phyloP scores from a whole-genome alignment of 1,140 invertebrate genomes.

The Elysia chlorotica region DNA sequence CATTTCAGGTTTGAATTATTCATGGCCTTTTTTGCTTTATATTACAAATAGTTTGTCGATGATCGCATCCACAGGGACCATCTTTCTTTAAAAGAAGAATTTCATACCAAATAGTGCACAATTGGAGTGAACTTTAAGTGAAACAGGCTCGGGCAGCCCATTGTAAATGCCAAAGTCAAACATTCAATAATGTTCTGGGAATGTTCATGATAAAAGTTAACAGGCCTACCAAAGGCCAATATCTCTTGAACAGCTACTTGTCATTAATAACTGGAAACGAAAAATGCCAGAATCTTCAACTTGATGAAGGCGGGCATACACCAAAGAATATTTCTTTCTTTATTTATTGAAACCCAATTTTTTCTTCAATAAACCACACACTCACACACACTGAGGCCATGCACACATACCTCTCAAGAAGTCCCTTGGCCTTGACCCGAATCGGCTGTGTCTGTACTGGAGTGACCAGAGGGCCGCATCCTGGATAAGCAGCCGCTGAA shows the following conservation, averaged over 20 bases:
- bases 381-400: neutral
- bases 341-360: no score
- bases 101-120: no score
- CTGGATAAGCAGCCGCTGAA: slow-evolving; percentile 37
- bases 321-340: neutral
- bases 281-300: neutral
- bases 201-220: no score
- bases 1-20: no score
- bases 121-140: no score
- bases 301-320: neutral
- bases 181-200: no score
- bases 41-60: no score
- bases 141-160: no score
- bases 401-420: slow-evolving; percentile 57
- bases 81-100: no score
- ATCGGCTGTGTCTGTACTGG: slow-evolving; percentile 60
- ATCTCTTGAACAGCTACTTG: neutral
- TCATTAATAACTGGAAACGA: neutral
- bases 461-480: slow-evolving; percentile 40
- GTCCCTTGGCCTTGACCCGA: slow-evolving; percentile 70
- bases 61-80: no score
- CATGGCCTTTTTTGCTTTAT: no score
- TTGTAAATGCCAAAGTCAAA: no score
- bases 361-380: neutral
- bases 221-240: neutral